Base-by-base conservation (phyloP, 2,113 vertebrate species). In the Cichladusa arquata region DNA sequence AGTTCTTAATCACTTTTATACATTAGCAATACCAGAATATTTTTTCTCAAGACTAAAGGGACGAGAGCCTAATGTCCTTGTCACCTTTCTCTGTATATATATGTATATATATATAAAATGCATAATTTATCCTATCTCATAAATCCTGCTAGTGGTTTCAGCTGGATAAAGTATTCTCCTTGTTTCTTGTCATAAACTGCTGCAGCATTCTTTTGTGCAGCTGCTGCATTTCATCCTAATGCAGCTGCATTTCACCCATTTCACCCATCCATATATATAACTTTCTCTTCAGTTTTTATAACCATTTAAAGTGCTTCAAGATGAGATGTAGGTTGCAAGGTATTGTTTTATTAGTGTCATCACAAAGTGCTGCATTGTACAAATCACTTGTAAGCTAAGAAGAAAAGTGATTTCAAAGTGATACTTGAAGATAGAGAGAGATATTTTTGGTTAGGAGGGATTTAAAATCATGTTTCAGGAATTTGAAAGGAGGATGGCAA, bases 221-320 rank as follows among this genome's bases (percentile, higher is more conserved):
- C 93, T 95, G 95, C 91, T 6, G 13, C 94, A 94, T 96, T 97
- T 97, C 93, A 96, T 95, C 84, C 62, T 92, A 85, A 85, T 85
- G 45, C 92, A 93, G 91, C 92, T 95, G 86, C 84, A 87, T 89
- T 95, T 96, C 84, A 89, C 81, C 57, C 78, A 66, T 73, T n/a
- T n/a, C n/a, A n/a, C n/a, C n/a, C n/a, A 92, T 87, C 76, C 73
- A 93, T 79, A 73, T 91, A 85, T 91, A 91, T 93, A 95, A 96
- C 91, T 91, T 96, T 33, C 26, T 11, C 65, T 91, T 91, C 91
- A 90, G 81, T 76, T 97, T 95, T 93, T 95, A 85, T 93, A 95
- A 94, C 58, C 7, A 0, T 91, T 95, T 94, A 72, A 95, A 96
- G 78, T 87, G 65, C 84, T 38, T 93, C 73, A 62, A 78, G 83